Conservation (phyloP, 64 coral and sea anemone genomes). For the Actinia tenebrosa region DNA sequence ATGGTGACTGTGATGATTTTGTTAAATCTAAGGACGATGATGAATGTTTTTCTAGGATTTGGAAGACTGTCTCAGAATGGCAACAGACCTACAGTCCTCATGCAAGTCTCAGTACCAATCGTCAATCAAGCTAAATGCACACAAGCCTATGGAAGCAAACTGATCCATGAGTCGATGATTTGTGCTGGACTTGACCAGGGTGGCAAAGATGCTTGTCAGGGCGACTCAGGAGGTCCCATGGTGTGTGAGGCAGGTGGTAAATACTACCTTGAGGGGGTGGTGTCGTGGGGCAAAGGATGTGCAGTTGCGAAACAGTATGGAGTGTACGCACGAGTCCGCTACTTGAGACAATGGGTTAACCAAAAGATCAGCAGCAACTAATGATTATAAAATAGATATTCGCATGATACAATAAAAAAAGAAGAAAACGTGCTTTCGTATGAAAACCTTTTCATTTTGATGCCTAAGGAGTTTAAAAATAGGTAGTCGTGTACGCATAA, state of each 20-base stretch:
- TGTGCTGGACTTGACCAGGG: slow-evolving; percentile 25
- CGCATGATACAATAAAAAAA: no score
- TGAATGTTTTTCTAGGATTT: slow-evolving; percentile 19
- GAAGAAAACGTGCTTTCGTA: no score
- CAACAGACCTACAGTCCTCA: not conserved
- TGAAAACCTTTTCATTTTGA: no score
- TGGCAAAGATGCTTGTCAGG: slow-evolving; percentile 45
- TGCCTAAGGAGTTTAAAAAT: no score
- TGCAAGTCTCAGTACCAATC: slow-evolving; percentile 39
- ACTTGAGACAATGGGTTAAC: slow-evolving; percentile 15
- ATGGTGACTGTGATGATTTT: no score
- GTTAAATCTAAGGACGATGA: no score
- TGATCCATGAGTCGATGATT: slow-evolving; percentile 49
- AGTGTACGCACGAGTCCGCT: slow-evolving; percentile 38
- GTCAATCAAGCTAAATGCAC: not conserved
- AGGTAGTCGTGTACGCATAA: no score
- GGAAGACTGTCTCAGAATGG: slow-evolving; percentile 25
- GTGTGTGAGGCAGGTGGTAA: slow-evolving; percentile 31
- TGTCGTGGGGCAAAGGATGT: slow-evolving; percentile 41
- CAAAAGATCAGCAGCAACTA: not conserved
- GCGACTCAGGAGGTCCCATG: slow-evolving; percentile 40
- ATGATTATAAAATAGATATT: not conserved
- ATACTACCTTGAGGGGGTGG: slow-evolving; percentile 44
- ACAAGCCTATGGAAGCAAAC: not conserved
- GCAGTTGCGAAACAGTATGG: slow-evolving; percentile 32